A percentile compares a stretch with the other conserved stretches of the same genome.
Conservation (phyloP, 2,888 invertebrate species). For the Cacoxenus indagator region DNA sequence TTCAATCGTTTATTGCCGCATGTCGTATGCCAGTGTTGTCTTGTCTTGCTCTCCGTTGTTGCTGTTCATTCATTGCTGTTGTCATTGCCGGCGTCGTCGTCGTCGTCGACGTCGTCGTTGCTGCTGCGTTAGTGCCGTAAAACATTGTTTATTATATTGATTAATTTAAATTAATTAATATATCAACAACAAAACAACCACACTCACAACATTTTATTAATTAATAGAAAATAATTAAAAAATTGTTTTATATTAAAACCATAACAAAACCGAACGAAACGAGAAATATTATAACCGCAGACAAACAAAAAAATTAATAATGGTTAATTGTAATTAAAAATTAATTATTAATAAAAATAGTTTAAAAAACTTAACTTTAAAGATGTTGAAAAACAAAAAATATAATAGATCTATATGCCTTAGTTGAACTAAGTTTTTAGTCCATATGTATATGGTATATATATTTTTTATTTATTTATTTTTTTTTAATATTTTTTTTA, state of each 20-base stretch:
- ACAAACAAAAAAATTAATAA: constrained; percentile 20
- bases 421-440: constrained; percentile 49
- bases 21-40: too few relatives aligned
- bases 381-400: constrained; percentile 16
- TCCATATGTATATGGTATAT: constrained; percentile 21
- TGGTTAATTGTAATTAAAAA: too few relatives aligned
- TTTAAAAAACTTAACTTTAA: constrained; percentile 27
- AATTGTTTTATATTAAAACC: constrained; percentile 62
- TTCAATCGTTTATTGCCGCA: too few relatives aligned
- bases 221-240: not conserved
- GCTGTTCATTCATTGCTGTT: not conserved
- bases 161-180: not conserved
- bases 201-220: not conserved
- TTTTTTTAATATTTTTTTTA: not conserved
- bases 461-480: constrained; percentile 28
- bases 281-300: constrained; percentile 23
- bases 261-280: constrained; percentile 30
- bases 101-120: not conserved
- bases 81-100: not conserved
- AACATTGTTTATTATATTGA: not conserved
- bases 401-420: constrained; percentile 28
- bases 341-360: constrained; percentile 21
- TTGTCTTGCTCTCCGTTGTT: too few relatives aligned
- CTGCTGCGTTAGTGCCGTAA: not conserved
- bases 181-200: not conserved